Evolutionary conservation across 2,113 vertebrate species (phyloP).

Genomic region (Albula goreensis): DNA sequence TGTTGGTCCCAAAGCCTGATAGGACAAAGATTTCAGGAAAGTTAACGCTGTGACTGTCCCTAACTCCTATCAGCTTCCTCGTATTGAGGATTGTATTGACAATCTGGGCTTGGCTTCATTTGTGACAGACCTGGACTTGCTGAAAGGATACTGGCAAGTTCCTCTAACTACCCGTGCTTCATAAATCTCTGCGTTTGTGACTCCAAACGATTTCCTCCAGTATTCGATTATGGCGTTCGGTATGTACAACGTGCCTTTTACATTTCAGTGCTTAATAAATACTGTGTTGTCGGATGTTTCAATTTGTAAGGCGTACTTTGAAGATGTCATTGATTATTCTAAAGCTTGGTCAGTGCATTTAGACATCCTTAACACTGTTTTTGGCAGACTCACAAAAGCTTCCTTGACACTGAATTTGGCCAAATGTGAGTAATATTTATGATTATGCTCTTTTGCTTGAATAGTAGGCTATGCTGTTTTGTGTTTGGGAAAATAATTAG

Average conservation of each 20-base stretch:
- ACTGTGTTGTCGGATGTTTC: background rate
- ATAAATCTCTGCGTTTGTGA: slow-evolving; percentile 6
- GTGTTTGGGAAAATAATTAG: too few species aligned
- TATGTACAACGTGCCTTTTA: background rate
- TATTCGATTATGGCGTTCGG: background rate
- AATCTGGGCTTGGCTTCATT: background rate
- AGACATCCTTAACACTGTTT: background rate
- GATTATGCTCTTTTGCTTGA: too few species aligned
- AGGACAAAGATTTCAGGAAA: slow-evolving; percentile 10
- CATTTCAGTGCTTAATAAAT: background rate
- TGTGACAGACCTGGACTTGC: slow-evolving; percentile 17
- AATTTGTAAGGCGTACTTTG: background rate
- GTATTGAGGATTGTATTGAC: background rate
- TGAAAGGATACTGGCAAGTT: slow-evolving; percentile 21
- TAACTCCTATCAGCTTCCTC: slow-evolving; percentile 1
- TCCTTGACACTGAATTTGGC: background rate
- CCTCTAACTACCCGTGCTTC: background rate
- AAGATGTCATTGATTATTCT: background rate
- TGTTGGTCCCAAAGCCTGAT: slow-evolving; percentile 16
- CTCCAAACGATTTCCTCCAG: background rate
- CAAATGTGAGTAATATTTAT: background rate
- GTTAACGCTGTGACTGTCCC: slow-evolving; percentile 6
- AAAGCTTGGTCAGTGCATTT: background rate
- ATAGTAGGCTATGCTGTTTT: too few species aligned
- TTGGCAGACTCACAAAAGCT: background rate